Percentiles rank a stretch among this genome's conserved stretches.
These are phyloP conservation scores for Sciurus carolinensis DNA, from an alignment of 2,797 vertebrate genomes.

Conservation along the genomic window DNA sequence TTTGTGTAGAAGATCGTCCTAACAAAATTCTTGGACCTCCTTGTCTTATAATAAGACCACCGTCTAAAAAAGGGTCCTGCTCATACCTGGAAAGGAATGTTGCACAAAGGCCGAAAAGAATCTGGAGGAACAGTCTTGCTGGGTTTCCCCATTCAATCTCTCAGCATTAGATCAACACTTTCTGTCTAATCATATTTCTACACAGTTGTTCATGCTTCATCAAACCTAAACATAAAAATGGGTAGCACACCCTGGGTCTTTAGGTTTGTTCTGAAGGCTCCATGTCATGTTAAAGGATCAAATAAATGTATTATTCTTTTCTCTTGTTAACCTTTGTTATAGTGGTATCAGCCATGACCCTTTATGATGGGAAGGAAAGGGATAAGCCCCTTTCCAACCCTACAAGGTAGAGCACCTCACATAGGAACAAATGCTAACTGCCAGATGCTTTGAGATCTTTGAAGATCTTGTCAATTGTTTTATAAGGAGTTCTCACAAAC, in stretches of 20 bases:
- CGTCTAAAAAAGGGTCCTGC: not conserved
- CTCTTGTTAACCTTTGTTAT: not conserved
- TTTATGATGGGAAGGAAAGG: not conserved
- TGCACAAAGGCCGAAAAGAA: not conserved
- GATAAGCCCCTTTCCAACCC: not conserved
- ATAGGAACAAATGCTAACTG: not conserved
- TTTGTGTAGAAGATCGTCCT: not conserved
- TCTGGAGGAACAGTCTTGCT: not conserved
- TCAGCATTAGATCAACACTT: not conserved
- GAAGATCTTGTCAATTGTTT: not conserved
- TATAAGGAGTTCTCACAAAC: not conserved
- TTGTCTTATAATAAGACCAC: not conserved
- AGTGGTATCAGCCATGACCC: not conserved
- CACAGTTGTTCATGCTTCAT: not conserved
- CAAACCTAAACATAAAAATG: not conserved
- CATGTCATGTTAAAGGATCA: not conserved
- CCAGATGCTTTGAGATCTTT: not conserved
- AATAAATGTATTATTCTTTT: not conserved
- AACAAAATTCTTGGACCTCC: not conserved
- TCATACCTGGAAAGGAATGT: not conserved
- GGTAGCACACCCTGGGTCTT: not conserved
- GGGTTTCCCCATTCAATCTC: not conserved
- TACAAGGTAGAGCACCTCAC: not conserved
- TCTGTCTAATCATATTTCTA: not conserved
- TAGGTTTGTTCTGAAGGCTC: not conserved